Evolutionary conservation across 2,113 vertebrate species (phyloP).

Genomic region (Ramphastos sulfuratus): DNA sequence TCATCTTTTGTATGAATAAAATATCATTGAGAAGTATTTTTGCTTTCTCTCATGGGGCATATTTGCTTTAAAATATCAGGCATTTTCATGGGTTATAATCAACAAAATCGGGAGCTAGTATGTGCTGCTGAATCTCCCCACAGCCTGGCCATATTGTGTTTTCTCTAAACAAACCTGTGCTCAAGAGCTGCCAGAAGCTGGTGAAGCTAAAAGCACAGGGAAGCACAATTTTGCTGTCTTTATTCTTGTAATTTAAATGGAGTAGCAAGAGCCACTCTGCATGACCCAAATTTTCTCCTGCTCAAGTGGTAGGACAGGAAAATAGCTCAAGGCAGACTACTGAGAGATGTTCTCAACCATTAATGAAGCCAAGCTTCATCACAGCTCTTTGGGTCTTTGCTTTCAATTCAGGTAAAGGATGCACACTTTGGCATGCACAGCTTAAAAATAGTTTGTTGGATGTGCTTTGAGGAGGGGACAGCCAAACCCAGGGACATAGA

Average conservation of each 20-base stretch:
- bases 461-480: background rate
- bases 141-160: conserved; percentile 22
- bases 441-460: background rate
- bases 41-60: background rate
- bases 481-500: background rate
- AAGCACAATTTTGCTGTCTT: background rate
- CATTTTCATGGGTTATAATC: background rate
- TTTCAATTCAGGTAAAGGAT: background rate
- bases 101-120: background rate
- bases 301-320: background rate
- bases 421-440: background rate
- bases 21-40: background rate
- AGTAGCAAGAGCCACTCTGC: background rate
- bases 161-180: conserved; percentile 37
- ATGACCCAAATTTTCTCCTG: conserved; percentile 1
- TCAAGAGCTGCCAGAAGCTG: background rate
- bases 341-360: background rate
- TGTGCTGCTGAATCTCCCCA: background rate
- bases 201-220: background rate
- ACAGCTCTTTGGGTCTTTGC: background rate
- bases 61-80: conserved; percentile 9
- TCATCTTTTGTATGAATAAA: background rate
- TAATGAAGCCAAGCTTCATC: background rate
- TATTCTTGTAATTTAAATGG: background rate
- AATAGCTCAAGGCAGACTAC: background rate